Percentiles rank a stretch among this genome's conserved stretches.
These are phyloP conservation scores for Limnephilus auricula DNA, from an alignment of 2,888 invertebrate species.

Conservation along the genomic window DNA sequence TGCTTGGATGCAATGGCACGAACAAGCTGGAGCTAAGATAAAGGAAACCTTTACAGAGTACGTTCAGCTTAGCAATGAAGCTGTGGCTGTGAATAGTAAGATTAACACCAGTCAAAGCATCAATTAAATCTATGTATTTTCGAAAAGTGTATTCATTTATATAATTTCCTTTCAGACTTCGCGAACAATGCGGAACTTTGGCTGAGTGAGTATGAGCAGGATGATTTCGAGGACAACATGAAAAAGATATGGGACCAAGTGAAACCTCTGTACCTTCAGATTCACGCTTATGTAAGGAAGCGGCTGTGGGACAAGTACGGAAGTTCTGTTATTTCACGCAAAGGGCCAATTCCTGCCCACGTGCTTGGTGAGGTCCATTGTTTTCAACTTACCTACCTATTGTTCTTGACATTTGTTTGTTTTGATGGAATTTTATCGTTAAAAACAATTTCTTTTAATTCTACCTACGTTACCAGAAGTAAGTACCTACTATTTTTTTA, in stretches of 20 bases:
- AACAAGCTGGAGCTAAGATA: conserved; percentile 82
- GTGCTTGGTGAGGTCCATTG: conserved; percentile 78
- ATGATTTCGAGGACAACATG: conserved; percentile 83
- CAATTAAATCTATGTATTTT: background rate
- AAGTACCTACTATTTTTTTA: no score
- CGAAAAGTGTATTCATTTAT: background rate
- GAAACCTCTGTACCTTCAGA: conserved; percentile 87
- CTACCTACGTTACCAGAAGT: no score
- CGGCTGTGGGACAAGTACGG: conserved; percentile 86
- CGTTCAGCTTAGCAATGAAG: conserved; percentile 83
- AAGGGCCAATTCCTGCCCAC: conserved; percentile 88
- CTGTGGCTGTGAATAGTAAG: conserved; percentile 83
- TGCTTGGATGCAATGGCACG: conserved; percentile 89
- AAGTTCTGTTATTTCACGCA: conserved; percentile 79
- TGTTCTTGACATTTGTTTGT: no score
- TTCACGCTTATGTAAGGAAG: conserved; percentile 89
- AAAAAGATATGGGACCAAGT: conserved; percentile 85
- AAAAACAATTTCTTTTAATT: no score
- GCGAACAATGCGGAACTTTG: conserved; percentile 84
- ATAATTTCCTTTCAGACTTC: conserved; percentile 76
- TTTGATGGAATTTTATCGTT: no score
- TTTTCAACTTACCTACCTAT: no score
- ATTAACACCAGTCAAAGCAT: background rate
- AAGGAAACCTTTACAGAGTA: conserved; percentile 82
- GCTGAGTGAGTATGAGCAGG: conserved; percentile 84